These are phyloP conservation scores for Timema podura DNA, from an alignment of 2,888 invertebrate species.

Conservation along the genomic window DNA sequence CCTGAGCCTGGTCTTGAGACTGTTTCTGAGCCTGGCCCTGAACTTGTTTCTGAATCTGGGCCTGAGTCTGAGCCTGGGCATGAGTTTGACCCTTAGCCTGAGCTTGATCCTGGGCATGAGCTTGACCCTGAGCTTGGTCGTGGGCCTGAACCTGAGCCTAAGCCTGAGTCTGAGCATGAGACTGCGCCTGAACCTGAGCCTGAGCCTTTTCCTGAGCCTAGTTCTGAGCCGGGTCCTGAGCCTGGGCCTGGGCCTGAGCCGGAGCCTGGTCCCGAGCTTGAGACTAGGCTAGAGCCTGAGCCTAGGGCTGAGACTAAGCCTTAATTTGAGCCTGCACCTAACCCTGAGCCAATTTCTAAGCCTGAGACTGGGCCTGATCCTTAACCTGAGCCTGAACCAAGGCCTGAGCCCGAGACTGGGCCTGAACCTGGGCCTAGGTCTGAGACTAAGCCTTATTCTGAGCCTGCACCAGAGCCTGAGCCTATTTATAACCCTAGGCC, in stretches of 20 bases:
- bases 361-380: neutral
- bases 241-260: too few species aligned
- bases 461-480: constrained; percentile 15
- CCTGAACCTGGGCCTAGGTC: neutral
- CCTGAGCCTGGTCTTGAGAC: neutral
- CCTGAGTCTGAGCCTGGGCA: neutral
- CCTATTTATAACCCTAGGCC: constrained; percentile 11
- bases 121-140: neutral
- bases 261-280: constrained; percentile 10
- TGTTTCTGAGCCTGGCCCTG: too few species aligned
- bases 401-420: neutral
- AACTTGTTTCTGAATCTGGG: too few species aligned
- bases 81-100: neutral
- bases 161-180: neutral
- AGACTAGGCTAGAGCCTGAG: constrained; percentile 14
- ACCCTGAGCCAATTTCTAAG: neutral
- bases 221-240: neutral
- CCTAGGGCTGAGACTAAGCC: constrained; percentile 11
- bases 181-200: constrained; percentile 8
- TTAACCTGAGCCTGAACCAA: neutral
- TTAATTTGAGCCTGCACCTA: neutral
- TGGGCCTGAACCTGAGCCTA: constrained; percentile 1
- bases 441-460: constrained; percentile 14
- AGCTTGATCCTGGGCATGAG: neutral
- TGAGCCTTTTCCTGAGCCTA: too few species aligned